Conservation (phyloP, 2,888 invertebrate genomes). For the Cataglyphis livida region DNA sequence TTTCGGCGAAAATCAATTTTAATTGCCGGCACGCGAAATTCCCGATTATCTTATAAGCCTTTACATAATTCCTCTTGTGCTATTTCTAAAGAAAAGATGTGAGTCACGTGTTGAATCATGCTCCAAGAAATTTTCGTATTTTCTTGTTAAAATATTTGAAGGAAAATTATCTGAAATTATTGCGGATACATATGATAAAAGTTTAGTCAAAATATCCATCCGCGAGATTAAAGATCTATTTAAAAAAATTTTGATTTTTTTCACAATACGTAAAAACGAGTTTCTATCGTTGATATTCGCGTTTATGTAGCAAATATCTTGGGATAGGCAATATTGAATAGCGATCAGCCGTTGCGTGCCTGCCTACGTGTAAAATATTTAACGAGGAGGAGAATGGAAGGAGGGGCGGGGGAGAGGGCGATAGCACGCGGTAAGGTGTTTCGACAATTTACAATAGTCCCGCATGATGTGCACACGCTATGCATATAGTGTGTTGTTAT, state of each 20-base stretch:
- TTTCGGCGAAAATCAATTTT: constrained; percentile 17
- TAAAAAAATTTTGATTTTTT: neutral
- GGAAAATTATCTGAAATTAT: neutral
- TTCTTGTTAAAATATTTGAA: neutral
- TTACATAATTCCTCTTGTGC: neutral
- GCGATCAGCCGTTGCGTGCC: constrained; percentile 31
- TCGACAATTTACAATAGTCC: constrained; percentile 66
- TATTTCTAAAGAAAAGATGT: constrained; percentile 5
- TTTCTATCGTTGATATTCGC: neutral
- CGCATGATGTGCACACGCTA: constrained; percentile 62
- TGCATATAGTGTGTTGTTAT: constrained; percentile 20
- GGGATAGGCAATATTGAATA: constrained; percentile 17
- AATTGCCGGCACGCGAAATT: constrained; percentile 28
- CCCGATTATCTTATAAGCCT: constrained; percentile 1
- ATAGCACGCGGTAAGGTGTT: constrained; percentile 66
- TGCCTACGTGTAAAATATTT: constrained; percentile 69
- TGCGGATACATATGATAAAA: neutral
- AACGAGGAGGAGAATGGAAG: constrained; percentile 64
- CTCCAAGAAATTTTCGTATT: constrained; percentile 1
- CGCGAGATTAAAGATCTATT: neutral
- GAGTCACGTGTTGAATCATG: neutral
- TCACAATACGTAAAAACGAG: neutral
- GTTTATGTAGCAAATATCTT: neutral
- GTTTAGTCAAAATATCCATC: neutral
- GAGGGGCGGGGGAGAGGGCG: constrained; percentile 33